Conservation (phyloP, 2,113 vertebrate genomes). For the Pterocles gutturalis region DNA sequence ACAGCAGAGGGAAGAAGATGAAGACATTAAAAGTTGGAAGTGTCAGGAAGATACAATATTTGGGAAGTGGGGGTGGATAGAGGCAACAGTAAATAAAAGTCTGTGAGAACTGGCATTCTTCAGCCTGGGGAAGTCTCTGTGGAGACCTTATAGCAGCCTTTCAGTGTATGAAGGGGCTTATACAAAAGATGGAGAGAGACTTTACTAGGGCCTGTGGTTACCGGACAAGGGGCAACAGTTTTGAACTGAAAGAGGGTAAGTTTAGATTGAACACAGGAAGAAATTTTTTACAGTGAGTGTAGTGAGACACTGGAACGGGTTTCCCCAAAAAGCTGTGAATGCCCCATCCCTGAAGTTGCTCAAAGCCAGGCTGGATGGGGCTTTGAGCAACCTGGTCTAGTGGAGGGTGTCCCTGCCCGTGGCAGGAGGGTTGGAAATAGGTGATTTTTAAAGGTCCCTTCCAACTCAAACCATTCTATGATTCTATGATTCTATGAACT, state of each 20-base stretch:
- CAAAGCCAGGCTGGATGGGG: background rate
- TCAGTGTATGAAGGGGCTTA: background rate
- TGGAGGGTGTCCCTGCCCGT: background rate
- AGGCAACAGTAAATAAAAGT: background rate
- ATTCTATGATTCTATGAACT: background rate
- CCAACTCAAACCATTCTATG: background rate
- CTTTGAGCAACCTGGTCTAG: background rate
- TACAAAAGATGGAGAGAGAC: background rate
- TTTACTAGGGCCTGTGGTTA: background rate
- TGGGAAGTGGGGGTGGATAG: background rate
- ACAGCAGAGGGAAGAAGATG: background rate
- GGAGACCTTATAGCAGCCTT: background rate
- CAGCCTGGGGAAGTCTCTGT: background rate
- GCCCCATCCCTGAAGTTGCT: rapidly evolving
- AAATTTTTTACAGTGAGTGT: background rate
- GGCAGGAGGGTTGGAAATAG: background rate
- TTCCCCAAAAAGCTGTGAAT: background rate
- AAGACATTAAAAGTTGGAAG: background rate
- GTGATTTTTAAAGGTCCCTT: background rate
- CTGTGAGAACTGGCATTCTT: background rate
- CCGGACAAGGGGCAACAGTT: background rate
- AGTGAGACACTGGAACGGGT: background rate
- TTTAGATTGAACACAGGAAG: background rate
- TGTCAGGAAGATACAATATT: background rate
- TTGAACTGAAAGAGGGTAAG: background rate